Base-by-base conservation (phyloP, 2,797 vertebrate species). In the Myotis daubentonii region DNA sequence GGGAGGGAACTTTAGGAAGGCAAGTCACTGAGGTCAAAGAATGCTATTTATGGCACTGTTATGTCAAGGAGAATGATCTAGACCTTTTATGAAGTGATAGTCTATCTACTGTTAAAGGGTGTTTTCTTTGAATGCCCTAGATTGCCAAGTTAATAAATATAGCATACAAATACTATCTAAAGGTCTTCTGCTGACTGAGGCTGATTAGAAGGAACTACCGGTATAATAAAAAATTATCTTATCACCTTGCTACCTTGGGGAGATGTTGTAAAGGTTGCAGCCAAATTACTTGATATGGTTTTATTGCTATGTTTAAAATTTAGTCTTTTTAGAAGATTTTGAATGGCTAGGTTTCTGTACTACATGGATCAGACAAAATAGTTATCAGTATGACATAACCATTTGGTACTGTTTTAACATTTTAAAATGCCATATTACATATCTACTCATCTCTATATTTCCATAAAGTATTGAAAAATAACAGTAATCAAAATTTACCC, bases 61-160 rank as follows among this genome's bases (percentile, higher is more conserved):
- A 44, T 60, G 41, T 88, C 38, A 94, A 76, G 62, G 79, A 93
- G 70, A 96, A 95, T 93, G 79, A 88, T 75, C 87, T 89, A 87
- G 71, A 68, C 12, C 70, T 94, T 91, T 93, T 71, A 85, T 71
- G 74, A 96, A 94, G 17, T 92, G 70, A 93, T 83, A 92, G 78
- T 44, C 4, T 87, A 93, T 79, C 51, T 57, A 87, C 23, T 86
- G 55, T 44, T 83, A 93, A 91, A 60, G 88, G 47, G 28, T 68
- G 11, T 65, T 94, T 95, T 82, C 90, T 87, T 71, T 93, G 70
- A 92, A 93, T 92, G 91, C 60, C 79, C 66, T 86, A 93, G 76
- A 86, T 80, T 95, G 60, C 75, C 79, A 94, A 86, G 60, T 91
- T 92, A 91, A 85, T 72, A 93, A 92, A 74, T 70, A 79, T 1